These are phyloP conservation scores for Myocastor coypus DNA, from an alignment of 2,113 vertebrate species.

Conservation along the genomic window DNA sequence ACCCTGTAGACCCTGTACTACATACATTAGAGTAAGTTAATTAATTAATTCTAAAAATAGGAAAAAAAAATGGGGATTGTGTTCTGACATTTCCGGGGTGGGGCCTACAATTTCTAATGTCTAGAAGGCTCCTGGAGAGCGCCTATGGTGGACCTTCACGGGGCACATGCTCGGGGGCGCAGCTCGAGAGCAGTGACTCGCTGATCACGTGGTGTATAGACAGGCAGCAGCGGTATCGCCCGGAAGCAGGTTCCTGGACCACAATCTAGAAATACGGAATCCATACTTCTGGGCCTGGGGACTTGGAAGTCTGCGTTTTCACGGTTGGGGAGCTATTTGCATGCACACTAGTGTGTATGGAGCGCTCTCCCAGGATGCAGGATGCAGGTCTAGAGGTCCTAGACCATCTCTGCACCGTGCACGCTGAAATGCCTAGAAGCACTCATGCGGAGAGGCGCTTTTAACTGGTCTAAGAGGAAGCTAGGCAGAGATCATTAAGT, in stretches of 20 bases:
- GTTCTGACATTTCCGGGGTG: not conserved
- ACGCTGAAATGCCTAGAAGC: not conserved
- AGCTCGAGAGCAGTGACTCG: not conserved
- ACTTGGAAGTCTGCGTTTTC: not conserved
- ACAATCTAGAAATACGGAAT: not conserved
- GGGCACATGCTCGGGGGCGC: not conserved
- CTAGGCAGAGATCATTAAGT: not conserved
- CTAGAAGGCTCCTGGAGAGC: not conserved
- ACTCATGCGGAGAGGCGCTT: not conserved
- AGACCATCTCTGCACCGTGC: not conserved
- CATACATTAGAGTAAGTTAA: too few species aligned
- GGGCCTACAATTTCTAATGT: not conserved
- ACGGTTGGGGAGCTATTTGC: not conserved
- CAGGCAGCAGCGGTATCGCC: not conserved
- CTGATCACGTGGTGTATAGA: not conserved
- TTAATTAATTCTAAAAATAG: too few species aligned
- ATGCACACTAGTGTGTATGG: not conserved
- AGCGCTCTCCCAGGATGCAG: not conserved
- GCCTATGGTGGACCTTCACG: not conserved
- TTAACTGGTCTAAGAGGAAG: not conserved
- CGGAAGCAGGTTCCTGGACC: not conserved
- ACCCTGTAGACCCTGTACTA: too few species aligned
- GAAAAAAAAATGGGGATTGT: not conserved
- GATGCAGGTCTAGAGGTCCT: too few species aligned
- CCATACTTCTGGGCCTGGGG: not conserved